phyloP scores from a whole-genome alignment of 2,888 invertebrate genomes.

The Hydrotaea cyrtoneurina region DNA sequence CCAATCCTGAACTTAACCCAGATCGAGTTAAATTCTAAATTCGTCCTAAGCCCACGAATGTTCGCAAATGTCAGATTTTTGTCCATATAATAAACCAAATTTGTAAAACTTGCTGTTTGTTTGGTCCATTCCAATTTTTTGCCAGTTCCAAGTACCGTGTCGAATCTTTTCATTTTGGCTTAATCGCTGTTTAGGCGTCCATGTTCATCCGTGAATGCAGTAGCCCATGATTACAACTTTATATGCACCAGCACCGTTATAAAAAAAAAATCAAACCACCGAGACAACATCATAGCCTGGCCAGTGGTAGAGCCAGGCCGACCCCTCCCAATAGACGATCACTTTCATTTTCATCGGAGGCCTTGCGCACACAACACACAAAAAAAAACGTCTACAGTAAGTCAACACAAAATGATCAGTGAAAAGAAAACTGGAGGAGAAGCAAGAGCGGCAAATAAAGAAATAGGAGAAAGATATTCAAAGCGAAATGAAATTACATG shows the following conservation, averaged over 20 bases:
- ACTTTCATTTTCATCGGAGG: slow-evolving; percentile 35
- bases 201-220: slow-evolving; percentile 15
- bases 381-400: too few species aligned
- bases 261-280: background rate
- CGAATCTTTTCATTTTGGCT: background rate
- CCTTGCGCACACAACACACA: background rate
- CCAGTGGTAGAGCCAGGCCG: background rate
- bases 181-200: slow-evolving; percentile 2
- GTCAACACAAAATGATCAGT: background rate
- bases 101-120: too few species aligned
- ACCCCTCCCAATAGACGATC: slow-evolving; percentile 2
- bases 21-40: too few species aligned
- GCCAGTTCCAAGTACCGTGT: background rate
- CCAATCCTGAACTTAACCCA: too few species aligned
- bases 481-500: slow-evolving; percentile 31
- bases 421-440: background rate
- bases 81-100: too few species aligned
- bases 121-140: too few species aligned
- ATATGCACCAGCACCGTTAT: background rate
- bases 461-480: slow-evolving; percentile 23
- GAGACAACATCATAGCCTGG: background rate
- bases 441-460: background rate
- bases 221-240: slow-evolving; percentile 13
- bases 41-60: too few species aligned
- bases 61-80: too few species aligned